phyloP scores from a whole-genome alignment of 2,888 invertebrate genomes.

The Psylliodes chrysocephalus region DNA sequence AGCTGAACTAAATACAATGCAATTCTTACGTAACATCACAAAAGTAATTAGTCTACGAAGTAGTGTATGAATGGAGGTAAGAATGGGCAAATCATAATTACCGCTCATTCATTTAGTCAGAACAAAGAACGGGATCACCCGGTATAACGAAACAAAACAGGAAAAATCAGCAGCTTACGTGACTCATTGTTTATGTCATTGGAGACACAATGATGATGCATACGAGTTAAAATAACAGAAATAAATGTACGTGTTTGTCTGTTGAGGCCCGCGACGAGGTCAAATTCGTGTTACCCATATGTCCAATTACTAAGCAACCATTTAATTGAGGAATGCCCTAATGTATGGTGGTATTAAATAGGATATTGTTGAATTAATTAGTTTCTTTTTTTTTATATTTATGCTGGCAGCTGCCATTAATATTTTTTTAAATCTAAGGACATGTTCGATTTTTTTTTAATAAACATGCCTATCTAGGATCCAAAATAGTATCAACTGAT shows the following conservation, averaged over 20 bases:
- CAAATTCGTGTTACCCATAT: conserved; percentile 35
- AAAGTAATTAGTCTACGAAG: neutral
- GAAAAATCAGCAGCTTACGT: conserved; percentile 8
- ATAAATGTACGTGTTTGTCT: conserved; percentile 11
- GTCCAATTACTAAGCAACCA: conserved; percentile 35
- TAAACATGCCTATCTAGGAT: no score
- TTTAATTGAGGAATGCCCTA: conserved; percentile 29
- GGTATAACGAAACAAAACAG: neutral
- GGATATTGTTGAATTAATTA: neutral
- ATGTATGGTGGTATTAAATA: neutral
- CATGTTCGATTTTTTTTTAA: no score
- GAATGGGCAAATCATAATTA: no score
- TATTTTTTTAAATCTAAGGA: no score
- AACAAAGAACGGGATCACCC: no score
- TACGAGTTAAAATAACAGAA: conserved; percentile 30
- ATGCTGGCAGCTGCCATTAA: no score
- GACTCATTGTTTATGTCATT: conserved; percentile 39
- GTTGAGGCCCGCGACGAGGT: conserved; percentile 16
- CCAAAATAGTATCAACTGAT: no score
- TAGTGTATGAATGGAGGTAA: neutral
- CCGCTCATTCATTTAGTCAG: no score
- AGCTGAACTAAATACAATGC: neutral
- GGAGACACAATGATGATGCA: conserved; percentile 31
- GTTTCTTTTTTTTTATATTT: no score
- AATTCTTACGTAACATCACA: neutral